A percentile compares a stretch with the other conserved stretches of the same genome.
Conservation (phyloP, 2,113 vertebrate genomes). For the Martes martes region DNA sequence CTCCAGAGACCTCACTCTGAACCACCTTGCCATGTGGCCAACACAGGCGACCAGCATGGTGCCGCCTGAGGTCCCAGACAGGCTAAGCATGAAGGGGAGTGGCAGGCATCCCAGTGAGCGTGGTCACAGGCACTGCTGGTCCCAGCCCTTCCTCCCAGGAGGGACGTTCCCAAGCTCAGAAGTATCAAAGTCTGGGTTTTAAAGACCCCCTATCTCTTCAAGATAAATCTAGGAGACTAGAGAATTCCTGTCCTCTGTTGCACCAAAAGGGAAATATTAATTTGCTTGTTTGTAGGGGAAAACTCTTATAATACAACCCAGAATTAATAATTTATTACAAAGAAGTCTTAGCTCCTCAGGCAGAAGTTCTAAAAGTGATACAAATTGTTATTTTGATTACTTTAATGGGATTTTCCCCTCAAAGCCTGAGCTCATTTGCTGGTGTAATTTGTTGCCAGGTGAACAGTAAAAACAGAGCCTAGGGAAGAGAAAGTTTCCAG, state of each 20-base stretch:
- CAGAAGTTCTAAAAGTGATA: slow-evolving; percentile 55
- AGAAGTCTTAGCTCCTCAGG: slow-evolving; percentile 26
- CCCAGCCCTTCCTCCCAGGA: background rate
- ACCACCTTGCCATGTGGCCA: background rate
- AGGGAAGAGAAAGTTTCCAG: background rate
- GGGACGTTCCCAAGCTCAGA: background rate
- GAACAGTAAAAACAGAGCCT: background rate
- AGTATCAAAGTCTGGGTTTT: background rate
- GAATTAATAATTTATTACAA: slow-evolving; percentile 50
- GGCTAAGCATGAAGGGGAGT: background rate
- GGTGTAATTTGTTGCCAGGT: slow-evolving; percentile 27
- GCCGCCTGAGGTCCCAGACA: background rate
- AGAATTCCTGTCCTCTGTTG: background rate
- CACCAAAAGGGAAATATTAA: background rate
- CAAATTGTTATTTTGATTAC: slow-evolving; percentile 61
- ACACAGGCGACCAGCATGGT: background rate
- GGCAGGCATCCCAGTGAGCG: background rate
- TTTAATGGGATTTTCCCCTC: slow-evolving; percentile 40
- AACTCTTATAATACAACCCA: background rate
- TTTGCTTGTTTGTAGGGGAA: background rate
- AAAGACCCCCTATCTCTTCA: background rate
- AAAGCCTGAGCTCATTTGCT: slow-evolving; percentile 31
- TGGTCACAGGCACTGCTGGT: background rate
- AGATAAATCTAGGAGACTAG: background rate
- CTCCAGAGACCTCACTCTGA: background rate